These are phyloP conservation scores for Choreutis nemorana DNA, from an alignment of 2,888 invertebrate species.

Conservation along the genomic window DNA sequence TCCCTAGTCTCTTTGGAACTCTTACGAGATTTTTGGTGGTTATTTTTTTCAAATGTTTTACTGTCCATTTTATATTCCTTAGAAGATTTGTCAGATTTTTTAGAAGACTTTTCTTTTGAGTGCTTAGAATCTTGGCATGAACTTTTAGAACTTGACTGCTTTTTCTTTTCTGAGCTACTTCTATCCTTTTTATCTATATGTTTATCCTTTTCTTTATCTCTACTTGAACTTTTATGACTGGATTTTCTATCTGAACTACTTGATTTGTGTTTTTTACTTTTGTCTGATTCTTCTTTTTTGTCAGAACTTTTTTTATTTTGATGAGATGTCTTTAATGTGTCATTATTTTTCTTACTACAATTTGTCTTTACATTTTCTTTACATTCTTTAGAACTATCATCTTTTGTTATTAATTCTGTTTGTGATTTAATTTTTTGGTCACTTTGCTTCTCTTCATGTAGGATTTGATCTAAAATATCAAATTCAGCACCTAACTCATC, in stretches of 20 bases:
- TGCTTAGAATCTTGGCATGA: slow-evolving; percentile 21
- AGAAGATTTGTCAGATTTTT: slow-evolving; percentile 16
- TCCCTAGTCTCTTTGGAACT: slow-evolving; percentile 29
- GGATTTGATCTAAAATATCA: slow-evolving; percentile 58
- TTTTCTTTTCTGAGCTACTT: slow-evolving; percentile 8
- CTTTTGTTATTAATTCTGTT: slow-evolving; percentile 18
- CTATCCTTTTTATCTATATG: slow-evolving; percentile 24
- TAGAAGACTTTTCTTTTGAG: slow-evolving; percentile 19
- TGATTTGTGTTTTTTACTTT: slow-evolving; percentile 21
- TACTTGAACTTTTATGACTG: slow-evolving; percentile 37
- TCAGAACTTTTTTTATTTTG: slow-evolving; percentile 19
- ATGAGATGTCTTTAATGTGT: slow-evolving; percentile 20
- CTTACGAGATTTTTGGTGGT: slow-evolving; percentile 25
- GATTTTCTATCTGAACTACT: slow-evolving; percentile 29
- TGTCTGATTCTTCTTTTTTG: slow-evolving; percentile 24
- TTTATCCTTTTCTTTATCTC: slow-evolving; percentile 29
- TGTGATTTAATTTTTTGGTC: slow-evolving; percentile 11
- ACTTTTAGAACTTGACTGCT: slow-evolving; percentile 21
- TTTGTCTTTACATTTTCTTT: no score
- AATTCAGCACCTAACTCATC: slow-evolving; percentile 59
- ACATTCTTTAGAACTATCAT: slow-evolving; percentile 13
- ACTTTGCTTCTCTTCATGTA: slow-evolving; percentile 47
- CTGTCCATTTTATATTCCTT: slow-evolving; percentile 24
- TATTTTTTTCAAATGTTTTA: slow-evolving; percentile 24
- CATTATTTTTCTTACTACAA: no score